Base-by-base conservation (phyloP, 2,888 invertebrate genomes). In the Pristionchus japonicus region DNA sequence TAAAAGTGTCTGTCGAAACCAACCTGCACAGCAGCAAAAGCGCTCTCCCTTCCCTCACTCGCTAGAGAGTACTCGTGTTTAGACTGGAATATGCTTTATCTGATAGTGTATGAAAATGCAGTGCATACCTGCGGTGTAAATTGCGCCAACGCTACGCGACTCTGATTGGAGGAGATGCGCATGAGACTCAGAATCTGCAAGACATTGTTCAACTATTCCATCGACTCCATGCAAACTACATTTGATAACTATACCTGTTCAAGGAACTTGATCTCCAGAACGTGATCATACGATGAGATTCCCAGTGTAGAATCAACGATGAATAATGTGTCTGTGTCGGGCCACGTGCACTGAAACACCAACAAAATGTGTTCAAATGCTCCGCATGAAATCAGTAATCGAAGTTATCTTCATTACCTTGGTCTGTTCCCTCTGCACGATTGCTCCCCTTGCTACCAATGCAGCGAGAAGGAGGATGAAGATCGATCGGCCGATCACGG, bases 251-350 rank as follows among this genome's bases (percentile, higher is more conserved):
- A 27, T 7, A 91, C 92, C 88, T 91, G 89, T 84, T 89, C 77
- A 67, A 91, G 49, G 84, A 92, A 92, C 9, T 89, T 88, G 23
- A 91, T n/a, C 88, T 92, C 88, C 20, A 89, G 82, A 23, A 88
- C 89, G 88, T 91, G 91, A 84, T 92, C 90, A 77, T 90, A 91
- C 47, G 89, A 90, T 20, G 90, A 89, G n/a, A 93, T 89, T 52
- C 92, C 90, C 20, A 89, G 89, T 3, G 93, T 92, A 1, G 91
- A 91, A 88, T 93, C 93, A 80, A 93, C 31, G 52, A 93, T 90
- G 87, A 93, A 93, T 0, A 93, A 90, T 2, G 91, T 90, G 89
- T 93, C 93, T 3, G 91, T 88, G 15, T 88, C 86, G 0, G 93
- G 93, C 93, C 93, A 93, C 9, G 40, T 67, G 74, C 92, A 92